Conservation (phyloP, 2,797 vertebrate species). For the Macrochelys suwanniensis region DNA sequence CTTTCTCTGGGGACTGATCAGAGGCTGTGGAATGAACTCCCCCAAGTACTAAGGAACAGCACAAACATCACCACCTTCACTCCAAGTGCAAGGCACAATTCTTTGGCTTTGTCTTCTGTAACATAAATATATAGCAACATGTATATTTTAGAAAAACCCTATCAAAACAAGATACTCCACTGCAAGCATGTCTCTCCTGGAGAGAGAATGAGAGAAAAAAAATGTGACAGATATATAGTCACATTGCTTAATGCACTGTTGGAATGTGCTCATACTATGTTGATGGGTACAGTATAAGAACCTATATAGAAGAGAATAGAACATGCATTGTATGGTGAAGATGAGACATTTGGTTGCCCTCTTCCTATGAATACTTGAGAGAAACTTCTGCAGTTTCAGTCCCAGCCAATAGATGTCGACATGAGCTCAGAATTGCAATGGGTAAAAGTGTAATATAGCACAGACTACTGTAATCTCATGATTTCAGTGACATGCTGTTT, state of each 20-base stretch:
- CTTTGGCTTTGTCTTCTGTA: neutral
- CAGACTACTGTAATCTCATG: neutral
- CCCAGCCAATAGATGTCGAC: neutral
- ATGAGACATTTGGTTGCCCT: neutral
- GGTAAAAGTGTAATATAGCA: neutral
- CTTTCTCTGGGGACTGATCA: neutral
- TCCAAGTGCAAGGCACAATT: neutral
- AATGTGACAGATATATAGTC: neutral
- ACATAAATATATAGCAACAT: neutral
- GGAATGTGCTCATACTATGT: neutral
- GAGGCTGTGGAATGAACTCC: neutral
- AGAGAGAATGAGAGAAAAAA: neutral
- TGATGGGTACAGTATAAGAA: neutral
- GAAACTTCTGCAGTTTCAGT: neutral
- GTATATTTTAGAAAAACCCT: neutral
- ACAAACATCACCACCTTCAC: neutral
- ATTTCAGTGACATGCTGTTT: neutral
- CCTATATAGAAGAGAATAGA: neutral
- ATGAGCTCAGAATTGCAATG: neutral
- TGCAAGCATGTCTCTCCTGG: no score
- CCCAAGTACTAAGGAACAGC: neutral
- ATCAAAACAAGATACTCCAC: neutral
- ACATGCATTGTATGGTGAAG: neutral
- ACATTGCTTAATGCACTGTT: neutral
- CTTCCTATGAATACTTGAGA: neutral